These are phyloP conservation scores for Coelopa frigida DNA, from an alignment of 1,140 invertebrate genomes.

Conservation along the genomic window DNA sequence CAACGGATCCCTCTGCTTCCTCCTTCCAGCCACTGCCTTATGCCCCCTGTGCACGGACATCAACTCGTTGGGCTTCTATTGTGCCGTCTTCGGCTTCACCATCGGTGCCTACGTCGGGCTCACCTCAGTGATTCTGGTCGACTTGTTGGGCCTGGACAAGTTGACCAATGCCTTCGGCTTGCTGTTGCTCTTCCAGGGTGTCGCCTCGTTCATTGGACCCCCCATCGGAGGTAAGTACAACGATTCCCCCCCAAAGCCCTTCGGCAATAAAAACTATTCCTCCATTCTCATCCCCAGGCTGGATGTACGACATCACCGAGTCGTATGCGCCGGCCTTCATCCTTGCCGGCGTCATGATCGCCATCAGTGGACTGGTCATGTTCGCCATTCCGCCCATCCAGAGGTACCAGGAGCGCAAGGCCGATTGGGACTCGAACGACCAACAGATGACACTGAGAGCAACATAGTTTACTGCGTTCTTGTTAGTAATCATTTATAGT, in stretches of 20 bases:
- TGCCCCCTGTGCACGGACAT: constrained; percentile 67
- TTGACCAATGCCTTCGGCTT: constrained; percentile 92
- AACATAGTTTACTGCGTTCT: no score
- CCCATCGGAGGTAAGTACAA: constrained; percentile 79
- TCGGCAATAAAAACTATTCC: constrained; percentile 2
- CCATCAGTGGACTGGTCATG: constrained; percentile 79
- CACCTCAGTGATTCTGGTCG: constrained; percentile 83
- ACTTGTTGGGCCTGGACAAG: constrained; percentile 76
- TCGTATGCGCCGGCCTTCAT: constrained; percentile 81
- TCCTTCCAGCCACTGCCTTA: constrained; percentile 67
- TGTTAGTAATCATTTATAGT: not conserved
- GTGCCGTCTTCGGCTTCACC: constrained; percentile 76
- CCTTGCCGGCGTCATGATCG: constrained; percentile 73
- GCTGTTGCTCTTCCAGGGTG: constrained; percentile 82
- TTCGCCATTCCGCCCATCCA: constrained; percentile 79
- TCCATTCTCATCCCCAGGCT: constrained; percentile 53
- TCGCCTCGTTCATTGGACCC: constrained; percentile 81
- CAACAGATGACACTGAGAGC: not conserved
- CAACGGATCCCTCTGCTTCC: constrained; percentile 21
- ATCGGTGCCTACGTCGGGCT: constrained; percentile 89
- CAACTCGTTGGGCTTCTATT: constrained; percentile 64
- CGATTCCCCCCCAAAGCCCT: not conserved
- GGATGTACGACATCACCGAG: constrained; percentile 64
- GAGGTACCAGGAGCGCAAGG: constrained; percentile 38
- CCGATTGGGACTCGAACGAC: constrained; percentile 16